Percentiles rank a stretch among this genome's conserved stretches.
These are phyloP conservation scores for Gasterosteus nipponicus DNA, from an alignment of 2,113 vertebrate species.

Conservation along the genomic window DNA sequence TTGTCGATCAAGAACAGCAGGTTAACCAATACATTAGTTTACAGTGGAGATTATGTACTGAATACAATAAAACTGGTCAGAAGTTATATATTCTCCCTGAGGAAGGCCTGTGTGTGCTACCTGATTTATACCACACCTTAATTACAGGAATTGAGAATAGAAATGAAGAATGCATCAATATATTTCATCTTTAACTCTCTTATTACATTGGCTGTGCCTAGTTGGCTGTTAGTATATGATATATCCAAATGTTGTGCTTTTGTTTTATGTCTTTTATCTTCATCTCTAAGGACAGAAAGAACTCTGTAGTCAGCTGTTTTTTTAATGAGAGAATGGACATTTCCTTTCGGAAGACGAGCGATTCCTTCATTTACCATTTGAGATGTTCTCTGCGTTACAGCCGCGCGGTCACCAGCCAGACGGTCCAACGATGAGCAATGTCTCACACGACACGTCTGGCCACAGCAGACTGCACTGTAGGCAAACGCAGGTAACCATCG, in stretches of 20 bases:
- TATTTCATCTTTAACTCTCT: background rate
- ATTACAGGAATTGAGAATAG: background rate
- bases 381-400: conserved; percentile 5
- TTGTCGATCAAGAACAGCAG: background rate
- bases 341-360: background rate
- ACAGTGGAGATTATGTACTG: background rate
- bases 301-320: background rate
- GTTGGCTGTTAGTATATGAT: background rate
- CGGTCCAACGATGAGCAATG: conserved; percentile 43
- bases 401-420: conserved; percentile 35
- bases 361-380: conserved; percentile 4
- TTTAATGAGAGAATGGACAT: background rate
- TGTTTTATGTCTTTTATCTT: background rate
- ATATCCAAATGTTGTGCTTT: background rate
- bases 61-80: conserved; percentile 12
- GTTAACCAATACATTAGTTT: background rate
- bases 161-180: background rate
- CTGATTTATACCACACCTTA: background rate
- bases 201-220: background rate
- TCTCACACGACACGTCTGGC: conserved; percentile 35
- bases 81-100: background rate
- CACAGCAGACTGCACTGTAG: conserved; percentile 30
- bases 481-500: conserved; percentile 40
- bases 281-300: background rate
- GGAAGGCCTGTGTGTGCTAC: background rate